These are phyloP conservation scores for Heteromormyrus szaboi DNA, from an alignment of 2,797 vertebrate species.

Conservation along the genomic window DNA sequence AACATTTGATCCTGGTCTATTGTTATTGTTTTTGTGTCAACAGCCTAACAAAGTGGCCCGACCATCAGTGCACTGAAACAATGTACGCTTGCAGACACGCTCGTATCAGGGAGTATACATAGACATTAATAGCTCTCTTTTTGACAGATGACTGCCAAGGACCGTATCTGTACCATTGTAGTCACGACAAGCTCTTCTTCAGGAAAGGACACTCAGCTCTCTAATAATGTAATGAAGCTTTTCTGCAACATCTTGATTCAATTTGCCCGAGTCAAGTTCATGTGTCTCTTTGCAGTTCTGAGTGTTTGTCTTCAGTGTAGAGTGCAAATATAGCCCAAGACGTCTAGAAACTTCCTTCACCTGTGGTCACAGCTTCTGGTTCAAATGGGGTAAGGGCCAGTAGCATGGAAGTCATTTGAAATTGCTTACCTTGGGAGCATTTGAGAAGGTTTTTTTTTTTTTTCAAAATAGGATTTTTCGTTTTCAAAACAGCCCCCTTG, in stretches of 20 bases:
- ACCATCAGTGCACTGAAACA: slow-evolving; percentile 28
- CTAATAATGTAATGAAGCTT: not conserved
- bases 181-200: not conserved
- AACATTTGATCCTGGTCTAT: slow-evolving; percentile 26
- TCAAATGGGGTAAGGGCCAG: slow-evolving; percentile 22
- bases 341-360: slow-evolving; percentile 37
- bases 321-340: not conserved
- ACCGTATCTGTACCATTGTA: not conserved
- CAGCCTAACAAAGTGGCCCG: slow-evolving; percentile 10
- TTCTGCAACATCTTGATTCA: not conserved
- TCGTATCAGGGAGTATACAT: slow-evolving; percentile 29
- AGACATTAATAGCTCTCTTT: slow-evolving; percentile 20
- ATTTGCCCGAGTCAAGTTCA: not conserved
- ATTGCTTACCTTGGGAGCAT: slow-evolving; percentile 2
- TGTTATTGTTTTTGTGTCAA: slow-evolving; percentile 28
- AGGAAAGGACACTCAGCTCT: not conserved
- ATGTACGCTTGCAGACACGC: slow-evolving; percentile 28
- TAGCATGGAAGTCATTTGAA: slow-evolving; percentile 22
- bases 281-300: not conserved
- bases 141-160: not conserved
- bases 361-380: slow-evolving; percentile 26
- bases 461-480: not conserved
- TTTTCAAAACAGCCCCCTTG: not conserved
- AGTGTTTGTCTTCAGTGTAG: not conserved
- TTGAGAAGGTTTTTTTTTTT: not conserved